These are phyloP conservation scores for Edolisoma coerulescens DNA, from an alignment of 2,113 vertebrate species.

Conservation along the genomic window DNA sequence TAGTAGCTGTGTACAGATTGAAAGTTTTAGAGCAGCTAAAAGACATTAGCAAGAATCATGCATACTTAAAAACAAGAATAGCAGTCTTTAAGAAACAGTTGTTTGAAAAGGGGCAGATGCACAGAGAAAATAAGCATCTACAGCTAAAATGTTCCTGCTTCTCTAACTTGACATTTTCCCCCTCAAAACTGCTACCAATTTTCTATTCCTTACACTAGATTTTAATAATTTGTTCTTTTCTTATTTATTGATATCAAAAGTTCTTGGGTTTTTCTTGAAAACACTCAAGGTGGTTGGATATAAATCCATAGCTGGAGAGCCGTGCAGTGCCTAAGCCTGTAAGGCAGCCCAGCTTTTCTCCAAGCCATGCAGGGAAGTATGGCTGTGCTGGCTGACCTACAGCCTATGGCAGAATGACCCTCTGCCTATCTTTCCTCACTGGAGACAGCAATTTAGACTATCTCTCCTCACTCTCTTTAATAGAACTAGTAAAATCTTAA, in stretches of 20 bases:
- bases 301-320: neutral
- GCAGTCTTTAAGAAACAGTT: neutral
- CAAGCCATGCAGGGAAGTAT: neutral
- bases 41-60: neutral
- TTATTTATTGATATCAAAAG: neutral
- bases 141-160: neutral
- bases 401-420: neutral
- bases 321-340: neutral
- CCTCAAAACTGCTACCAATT: neutral
- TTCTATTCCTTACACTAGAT: neutral
- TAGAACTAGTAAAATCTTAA: neutral
- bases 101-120: neutral
- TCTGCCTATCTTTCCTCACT: neutral
- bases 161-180: neutral
- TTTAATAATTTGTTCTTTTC: neutral
- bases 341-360: neutral
- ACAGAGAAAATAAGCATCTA: neutral
- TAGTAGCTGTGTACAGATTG: neutral
- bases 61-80: neutral
- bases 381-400: neutral
- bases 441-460: neutral
- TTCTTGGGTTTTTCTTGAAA: neutral
- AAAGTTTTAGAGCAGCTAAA: neutral
- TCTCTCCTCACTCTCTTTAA: neutral
- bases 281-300: neutral